Percentiles rank a stretch among this genome's conserved stretches.
Evolutionary conservation across 2,797 vertebrate species (phyloP).

Genomic region (Gobionotothen gibberifrons): DNA sequence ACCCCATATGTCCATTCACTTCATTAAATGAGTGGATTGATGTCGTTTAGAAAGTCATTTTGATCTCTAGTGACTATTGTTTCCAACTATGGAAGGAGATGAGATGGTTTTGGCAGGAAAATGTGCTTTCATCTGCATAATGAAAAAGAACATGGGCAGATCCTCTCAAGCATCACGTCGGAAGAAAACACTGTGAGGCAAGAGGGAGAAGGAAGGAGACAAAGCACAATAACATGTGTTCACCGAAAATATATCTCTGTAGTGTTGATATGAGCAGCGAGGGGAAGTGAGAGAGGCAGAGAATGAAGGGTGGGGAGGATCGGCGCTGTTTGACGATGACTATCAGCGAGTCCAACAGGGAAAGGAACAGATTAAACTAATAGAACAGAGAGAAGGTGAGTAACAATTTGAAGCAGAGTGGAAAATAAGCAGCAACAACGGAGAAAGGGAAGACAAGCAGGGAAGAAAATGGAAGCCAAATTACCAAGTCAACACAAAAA

Average conservation of each 20-base stretch:
- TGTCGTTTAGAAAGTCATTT: constrained; percentile 37
- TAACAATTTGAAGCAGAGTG: constrained; percentile 24
- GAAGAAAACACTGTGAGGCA: constrained; percentile 34
- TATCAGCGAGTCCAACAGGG: constrained; percentile 28
- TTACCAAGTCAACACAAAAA: constrained; percentile 44
- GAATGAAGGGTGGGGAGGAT: constrained; percentile 18
- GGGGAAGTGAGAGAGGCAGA: constrained; percentile 24
- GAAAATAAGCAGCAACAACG: constrained; percentile 29
- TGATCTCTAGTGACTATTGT: constrained; percentile 58
- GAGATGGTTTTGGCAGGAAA: constrained; percentile 57
- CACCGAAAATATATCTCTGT: constrained; percentile 58
- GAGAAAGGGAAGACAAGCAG: constrained; percentile 10
- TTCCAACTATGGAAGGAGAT: constrained; percentile 54
- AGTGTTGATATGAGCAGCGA: constrained; percentile 52
- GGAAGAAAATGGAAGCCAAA: constrained; percentile 24
- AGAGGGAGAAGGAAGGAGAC: constrained; percentile 20
- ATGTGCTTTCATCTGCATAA: constrained; percentile 67
- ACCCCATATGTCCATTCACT: constrained; percentile 37
- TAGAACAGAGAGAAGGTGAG: constrained; percentile 23
- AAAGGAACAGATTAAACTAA: constrained; percentile 46
- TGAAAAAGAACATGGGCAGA: constrained; percentile 68
- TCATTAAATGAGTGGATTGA: constrained; percentile 59
- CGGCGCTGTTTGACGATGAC: constrained; percentile 39
- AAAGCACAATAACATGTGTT: constrained; percentile 60
- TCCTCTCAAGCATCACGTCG: constrained; percentile 51